A percentile compares a stretch with the other conserved stretches of the same genome.
These are phyloP conservation scores for Aplysina aerophoba DNA, from an alignment of 37 sponge, comb jelly and placozoan species.

Conservation along the genomic window DNA sequence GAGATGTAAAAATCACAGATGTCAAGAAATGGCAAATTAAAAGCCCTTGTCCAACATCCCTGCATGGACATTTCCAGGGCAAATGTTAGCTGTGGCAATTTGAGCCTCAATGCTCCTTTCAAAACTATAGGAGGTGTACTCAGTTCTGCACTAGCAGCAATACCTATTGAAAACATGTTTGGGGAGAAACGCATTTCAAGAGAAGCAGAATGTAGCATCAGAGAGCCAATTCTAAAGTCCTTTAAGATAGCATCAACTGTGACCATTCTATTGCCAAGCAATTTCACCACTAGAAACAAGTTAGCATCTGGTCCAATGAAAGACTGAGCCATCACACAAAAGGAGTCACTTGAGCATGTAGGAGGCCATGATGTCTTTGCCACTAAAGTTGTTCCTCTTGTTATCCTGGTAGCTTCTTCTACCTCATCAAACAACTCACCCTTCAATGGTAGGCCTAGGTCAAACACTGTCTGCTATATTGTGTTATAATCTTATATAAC, in stretches of 20 bases:
- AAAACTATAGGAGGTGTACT: constrained; percentile 17
- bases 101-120: neutral
- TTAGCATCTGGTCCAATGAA: constrained; percentile 36
- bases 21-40: constrained; percentile 12
- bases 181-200: constrained; percentile 21
- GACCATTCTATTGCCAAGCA: neutral
- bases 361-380: neutral
- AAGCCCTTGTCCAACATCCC: constrained; percentile 40
- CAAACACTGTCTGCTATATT: too few relatives aligned
- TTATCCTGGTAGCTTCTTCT: neutral
- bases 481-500: too few relatives aligned
- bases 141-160: constrained; percentile 21
- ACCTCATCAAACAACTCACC: neutral
- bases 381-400: constrained; percentile 6
- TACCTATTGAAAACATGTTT: constrained; percentile 1
- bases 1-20: constrained; percentile 27
- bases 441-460: neutral
- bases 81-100: constrained; percentile 4
- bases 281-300: neutral
- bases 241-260: neutral
- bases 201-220: constrained; percentile 21
- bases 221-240: constrained; percentile 3
- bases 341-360: constrained; percentile 9
- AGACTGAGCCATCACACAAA: constrained; percentile 11
- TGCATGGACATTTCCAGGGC: constrained; percentile 34